phyloP scores from a whole-genome alignment of 2,113 vertebrate species.

The Fregata magnificens region DNA sequence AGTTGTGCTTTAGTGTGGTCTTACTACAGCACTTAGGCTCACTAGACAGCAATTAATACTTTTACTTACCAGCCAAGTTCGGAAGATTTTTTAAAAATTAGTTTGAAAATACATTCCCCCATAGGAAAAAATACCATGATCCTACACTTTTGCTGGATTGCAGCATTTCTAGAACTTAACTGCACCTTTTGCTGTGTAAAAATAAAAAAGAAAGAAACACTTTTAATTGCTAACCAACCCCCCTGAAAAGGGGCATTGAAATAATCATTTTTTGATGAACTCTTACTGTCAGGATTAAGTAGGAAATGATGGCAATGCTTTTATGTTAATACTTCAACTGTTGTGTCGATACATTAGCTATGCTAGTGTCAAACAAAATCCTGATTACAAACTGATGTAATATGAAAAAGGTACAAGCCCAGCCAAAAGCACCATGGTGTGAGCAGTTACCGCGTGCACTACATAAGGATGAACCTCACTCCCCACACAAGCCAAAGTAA shows the following conservation, averaged over 20 bases:
- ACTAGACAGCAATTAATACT: slow-evolving; percentile 56
- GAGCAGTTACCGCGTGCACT: neutral
- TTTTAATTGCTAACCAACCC: neutral
- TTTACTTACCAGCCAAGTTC: slow-evolving; percentile 44
- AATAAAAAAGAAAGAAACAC: neutral
- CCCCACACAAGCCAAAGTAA: neutral
- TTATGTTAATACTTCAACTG: neutral
- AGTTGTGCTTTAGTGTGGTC: neutral
- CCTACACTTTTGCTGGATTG: neutral
- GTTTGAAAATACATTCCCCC: slow-evolving; percentile 35
- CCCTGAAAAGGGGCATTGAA: neutral
- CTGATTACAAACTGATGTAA: neutral
- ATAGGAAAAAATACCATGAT: slow-evolving; percentile 26
- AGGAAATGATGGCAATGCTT: neutral
- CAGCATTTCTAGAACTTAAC: slow-evolving; percentile 20
- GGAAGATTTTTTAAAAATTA: slow-evolving; percentile 29
- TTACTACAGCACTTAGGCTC: slow-evolving; percentile 34
- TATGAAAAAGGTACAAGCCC: neutral
- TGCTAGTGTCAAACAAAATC: neutral
- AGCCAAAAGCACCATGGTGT: neutral
- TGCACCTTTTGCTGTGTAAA: neutral
- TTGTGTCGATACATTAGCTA: neutral
- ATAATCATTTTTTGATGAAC: neutral
- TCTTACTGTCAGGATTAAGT: neutral
- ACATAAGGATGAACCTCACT: neutral